These are phyloP conservation scores for Macrotis lagotis DNA, from an alignment of 2,113 vertebrate genomes.

Conservation along the genomic window DNA sequence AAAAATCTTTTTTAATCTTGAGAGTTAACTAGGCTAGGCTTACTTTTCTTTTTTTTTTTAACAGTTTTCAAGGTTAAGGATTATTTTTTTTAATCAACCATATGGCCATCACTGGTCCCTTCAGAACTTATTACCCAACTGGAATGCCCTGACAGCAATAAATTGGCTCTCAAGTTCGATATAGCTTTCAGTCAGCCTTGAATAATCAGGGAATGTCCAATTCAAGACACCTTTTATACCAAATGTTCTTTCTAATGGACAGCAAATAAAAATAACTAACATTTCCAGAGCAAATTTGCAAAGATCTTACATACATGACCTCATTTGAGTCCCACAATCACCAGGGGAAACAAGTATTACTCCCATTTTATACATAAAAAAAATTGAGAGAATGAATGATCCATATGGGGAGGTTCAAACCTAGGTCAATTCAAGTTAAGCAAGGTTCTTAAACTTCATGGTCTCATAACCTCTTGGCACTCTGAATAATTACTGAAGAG, in stretches of 20 bases:
- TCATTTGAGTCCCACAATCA: not conserved
- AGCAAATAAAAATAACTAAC: not conserved
- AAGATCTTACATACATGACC: not conserved
- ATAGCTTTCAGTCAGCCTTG: not conserved
- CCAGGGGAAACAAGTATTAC: not conserved
- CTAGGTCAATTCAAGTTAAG: not conserved
- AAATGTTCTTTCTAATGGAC: not conserved
- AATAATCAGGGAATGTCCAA: not conserved
- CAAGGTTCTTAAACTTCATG: not conserved
- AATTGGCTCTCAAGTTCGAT: not conserved
- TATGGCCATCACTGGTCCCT: not conserved
- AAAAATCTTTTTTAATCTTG: not conserved
- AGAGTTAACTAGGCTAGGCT: not conserved
- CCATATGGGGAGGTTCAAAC: not conserved
- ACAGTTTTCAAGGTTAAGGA: not conserved
- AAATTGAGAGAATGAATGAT: not conserved
- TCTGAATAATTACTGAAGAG: not conserved
- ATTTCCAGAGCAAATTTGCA: not conserved
- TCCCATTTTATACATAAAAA: not conserved
- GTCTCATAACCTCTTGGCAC: not conserved
- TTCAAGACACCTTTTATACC: not conserved
- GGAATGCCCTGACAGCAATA: not conserved
- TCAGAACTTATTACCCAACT: not conserved
- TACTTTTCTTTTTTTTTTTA: not conserved
- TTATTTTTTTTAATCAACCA: not conserved